phyloP scores from a whole-genome alignment of 2,113 vertebrate genomes.

The Pteruthius melanotis region DNA sequence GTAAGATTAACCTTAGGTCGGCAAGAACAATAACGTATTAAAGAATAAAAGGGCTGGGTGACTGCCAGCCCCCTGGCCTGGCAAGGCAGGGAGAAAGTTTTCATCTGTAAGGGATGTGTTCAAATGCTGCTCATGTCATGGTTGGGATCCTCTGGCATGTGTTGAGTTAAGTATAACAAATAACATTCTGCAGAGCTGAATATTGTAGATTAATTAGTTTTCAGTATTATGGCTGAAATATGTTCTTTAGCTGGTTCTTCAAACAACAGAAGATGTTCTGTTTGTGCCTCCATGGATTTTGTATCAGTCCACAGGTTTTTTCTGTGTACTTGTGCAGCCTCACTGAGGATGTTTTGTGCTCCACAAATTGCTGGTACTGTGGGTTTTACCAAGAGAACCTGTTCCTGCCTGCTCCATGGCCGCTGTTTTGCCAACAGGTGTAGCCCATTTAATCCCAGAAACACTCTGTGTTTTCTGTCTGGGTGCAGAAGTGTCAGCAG shows the following conservation, averaged over 20 bases:
- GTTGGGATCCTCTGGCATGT: not conserved
- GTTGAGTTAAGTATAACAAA: constrained; percentile 18
- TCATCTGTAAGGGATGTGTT: not conserved
- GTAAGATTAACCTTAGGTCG: not conserved
- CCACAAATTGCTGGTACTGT: not conserved
- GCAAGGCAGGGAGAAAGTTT: not conserved
- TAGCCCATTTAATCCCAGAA: not conserved
- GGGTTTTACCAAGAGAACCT: not conserved
- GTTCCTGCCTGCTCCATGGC: not conserved
- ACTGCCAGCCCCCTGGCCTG: not conserved
- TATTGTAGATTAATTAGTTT: not conserved
- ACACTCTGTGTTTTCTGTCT: not conserved
- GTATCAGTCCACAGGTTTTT: not conserved
- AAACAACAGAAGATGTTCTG: not conserved
- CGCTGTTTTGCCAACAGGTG: not conserved
- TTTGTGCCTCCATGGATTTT: not conserved
- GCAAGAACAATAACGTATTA: not conserved
- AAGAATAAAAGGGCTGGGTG: constrained; percentile 3
- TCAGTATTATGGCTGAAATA: not conserved
- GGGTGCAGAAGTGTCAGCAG: not conserved
- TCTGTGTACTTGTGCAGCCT: not conserved
- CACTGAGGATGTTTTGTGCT: not conserved
- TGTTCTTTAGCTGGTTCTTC: not conserved
- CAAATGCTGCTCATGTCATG: constrained; percentile 11
- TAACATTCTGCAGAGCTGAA: not conserved